Evolutionary conservation across 2,797 vertebrate genomes (phyloP), one percentile per base, ranked within the genome.

Genomic region (Strix occidentalis): DNA sequence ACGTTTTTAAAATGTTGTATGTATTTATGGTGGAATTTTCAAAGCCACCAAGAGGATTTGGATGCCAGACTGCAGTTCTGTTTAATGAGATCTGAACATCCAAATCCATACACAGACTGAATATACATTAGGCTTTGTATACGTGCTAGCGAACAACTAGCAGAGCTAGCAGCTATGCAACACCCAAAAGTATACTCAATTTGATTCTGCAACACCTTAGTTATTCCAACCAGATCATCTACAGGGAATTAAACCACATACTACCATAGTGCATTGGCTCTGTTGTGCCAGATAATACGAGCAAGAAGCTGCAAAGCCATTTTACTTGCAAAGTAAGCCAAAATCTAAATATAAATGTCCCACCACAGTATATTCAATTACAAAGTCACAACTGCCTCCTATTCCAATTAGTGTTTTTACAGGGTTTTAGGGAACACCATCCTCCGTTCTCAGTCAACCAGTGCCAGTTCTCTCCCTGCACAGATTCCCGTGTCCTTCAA

Each of bases 21-120:
- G 13, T 57, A 81, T 88, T 92, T 93, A 90, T 17, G 29, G 53
- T 54, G 57, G 57, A 61, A 84, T 85, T 95, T 96, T 93, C 89
- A 96, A 97, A 94, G 84, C 56, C 81, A 95, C 56, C 75, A 70
- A 70, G 68, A 83, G 64, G 61, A 89, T 92, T 48, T 89, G 63
- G 46, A 58, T 93, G 81, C 80, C 83, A 94, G 54, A 84, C 23
- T 83, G 23, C 64, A 94, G 64, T 17, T 85, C 54, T 79, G 69
- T 72, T 85, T 79, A 87, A 89, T 31, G 63, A 84, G 31, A 89
- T 72, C 41, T 87, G 41, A 92, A 76, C 64, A 70, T 58, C 63
- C 46, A 92, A 89, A 90, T 76, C 56, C 31, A 31, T 65, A 63
- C 43, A 61, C 74, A 87, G 60, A 70, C 0, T 76, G 88, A 93